Percentiles rank a stretch among this genome's conserved stretches.
Evolutionary conservation across 2,797 vertebrate species (phyloP).

Genomic region (Mormyrops attenuatus): DNA sequence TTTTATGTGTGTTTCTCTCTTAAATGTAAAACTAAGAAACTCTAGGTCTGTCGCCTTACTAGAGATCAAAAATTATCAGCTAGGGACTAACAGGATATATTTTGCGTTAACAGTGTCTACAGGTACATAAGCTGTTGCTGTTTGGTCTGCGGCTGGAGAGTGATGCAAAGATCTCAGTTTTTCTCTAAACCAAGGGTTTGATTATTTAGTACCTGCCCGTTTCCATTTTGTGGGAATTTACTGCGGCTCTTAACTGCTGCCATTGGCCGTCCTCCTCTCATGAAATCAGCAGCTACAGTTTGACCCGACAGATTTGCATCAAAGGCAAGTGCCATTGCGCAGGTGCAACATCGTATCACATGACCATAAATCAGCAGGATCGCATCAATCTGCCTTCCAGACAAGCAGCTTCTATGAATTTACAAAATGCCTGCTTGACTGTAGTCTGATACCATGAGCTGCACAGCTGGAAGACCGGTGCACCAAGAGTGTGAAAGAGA

Average conservation of each 20-base stretch:
- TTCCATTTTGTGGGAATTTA: background rate
- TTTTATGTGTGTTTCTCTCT: background rate
- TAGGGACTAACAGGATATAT: background rate
- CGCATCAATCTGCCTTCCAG: background rate
- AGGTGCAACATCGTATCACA: background rate
- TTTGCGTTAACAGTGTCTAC: background rate
- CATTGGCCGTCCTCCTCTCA: background rate
- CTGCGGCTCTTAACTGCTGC: background rate
- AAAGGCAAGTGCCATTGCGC: background rate
- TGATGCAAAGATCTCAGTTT: background rate
- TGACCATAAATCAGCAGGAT: background rate
- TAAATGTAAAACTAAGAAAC: background rate
- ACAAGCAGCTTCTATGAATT: background rate
- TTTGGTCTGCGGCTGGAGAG: background rate
- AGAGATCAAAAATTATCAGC: conserved; percentile 7
- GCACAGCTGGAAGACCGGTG: conserved; percentile 14
- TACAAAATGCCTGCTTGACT: background rate
- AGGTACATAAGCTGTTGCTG: background rate
- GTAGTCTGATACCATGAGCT: background rate
- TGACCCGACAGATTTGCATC: conserved; percentile 11
- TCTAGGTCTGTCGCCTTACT: background rate
- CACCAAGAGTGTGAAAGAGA: background rate
- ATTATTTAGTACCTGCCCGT: background rate
- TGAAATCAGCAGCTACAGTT: conserved; percentile 9
- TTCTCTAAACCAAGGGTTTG: background rate